phyloP scores from a whole-genome alignment of 1,140 invertebrate species.

The Triops longicaudatus region DNA sequence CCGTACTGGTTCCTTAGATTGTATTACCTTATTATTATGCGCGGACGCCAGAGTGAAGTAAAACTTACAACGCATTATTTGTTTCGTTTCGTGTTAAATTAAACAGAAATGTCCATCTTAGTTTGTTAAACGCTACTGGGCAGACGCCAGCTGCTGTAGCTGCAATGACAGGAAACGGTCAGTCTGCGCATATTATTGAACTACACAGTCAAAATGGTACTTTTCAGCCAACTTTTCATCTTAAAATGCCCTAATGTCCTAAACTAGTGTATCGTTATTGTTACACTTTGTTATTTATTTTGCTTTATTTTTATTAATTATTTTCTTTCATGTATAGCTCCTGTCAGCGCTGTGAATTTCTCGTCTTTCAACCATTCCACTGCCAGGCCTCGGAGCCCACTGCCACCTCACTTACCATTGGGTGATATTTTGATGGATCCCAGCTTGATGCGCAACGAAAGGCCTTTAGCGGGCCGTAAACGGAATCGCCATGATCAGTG shows the following conservation, averaged over 20 bases:
- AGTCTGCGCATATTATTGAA: neutral
- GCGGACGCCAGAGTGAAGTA: constrained; percentile 14
- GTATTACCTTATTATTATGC: neutral
- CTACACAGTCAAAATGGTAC: neutral
- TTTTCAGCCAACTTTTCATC: too few relatives aligned
- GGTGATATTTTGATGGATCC: constrained; percentile 11
- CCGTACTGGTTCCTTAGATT: constrained; percentile 17
- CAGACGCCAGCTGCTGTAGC: neutral
- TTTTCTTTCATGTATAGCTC: neutral
- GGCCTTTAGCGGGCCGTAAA: neutral
- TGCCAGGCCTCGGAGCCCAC: constrained; percentile 1
- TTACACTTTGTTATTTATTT: too few relatives aligned
- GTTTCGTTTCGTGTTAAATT: neutral
- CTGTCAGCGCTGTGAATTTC: neutral
- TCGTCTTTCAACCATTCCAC: neutral
- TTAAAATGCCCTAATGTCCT: too few relatives aligned
- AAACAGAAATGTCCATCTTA: neutral
- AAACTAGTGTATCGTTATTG: too few relatives aligned
- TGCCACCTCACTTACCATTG: neutral
- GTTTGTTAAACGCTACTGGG: neutral
- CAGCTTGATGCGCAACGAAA: neutral
- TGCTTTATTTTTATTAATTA: too few relatives aligned
- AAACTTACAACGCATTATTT: neutral
- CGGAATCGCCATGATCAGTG: neutral
- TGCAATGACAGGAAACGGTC: neutral